Conservation (phyloP, 2,888 invertebrate genomes). For the Gastrophysa polygoni region DNA sequence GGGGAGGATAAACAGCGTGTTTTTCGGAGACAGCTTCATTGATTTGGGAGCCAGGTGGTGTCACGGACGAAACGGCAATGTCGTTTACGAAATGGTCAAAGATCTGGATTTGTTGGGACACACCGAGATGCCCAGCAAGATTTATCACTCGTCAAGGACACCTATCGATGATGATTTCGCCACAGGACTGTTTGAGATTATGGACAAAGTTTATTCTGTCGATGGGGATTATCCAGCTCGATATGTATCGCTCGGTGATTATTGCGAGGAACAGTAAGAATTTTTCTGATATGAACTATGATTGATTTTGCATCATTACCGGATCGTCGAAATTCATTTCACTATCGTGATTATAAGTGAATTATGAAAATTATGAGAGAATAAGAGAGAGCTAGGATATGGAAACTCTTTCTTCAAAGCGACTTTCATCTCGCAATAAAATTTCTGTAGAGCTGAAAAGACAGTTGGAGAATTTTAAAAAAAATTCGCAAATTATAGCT, state of each 20-base stretch:
- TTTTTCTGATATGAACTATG: neutral
- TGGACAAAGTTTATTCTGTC: neutral
- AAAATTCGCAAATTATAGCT: too few species aligned
- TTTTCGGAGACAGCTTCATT: constrained; percentile 38
- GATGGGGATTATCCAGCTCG: neutral
- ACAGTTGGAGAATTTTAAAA: too few species aligned
- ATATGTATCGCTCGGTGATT: constrained; percentile 1
- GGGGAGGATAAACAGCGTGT: constrained; percentile 44
- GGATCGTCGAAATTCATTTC: too few species aligned
- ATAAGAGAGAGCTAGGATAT: too few species aligned
- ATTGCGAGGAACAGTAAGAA: constrained; percentile 6
- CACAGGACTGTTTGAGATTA: neutral
- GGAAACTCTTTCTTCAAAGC: too few species aligned
- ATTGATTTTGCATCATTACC: too few species aligned
- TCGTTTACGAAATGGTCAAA: constrained; percentile 50
- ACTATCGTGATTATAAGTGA: too few species aligned
- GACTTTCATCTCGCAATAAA: too few species aligned
- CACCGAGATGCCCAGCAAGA: neutral
- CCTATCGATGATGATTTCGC: constrained; percentile 21
- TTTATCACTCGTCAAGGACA: constrained; percentile 30
- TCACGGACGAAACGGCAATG: constrained; percentile 52
- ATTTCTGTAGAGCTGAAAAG: too few species aligned
- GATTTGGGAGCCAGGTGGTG: constrained; percentile 55
- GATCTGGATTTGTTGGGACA: constrained; percentile 45
- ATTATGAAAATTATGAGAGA: too few species aligned